Evolutionary conservation across 2,113 vertebrate species (phyloP), one percentile per base, ranked within the genome.

Genomic region (Siniperca chuatsi): DNA sequence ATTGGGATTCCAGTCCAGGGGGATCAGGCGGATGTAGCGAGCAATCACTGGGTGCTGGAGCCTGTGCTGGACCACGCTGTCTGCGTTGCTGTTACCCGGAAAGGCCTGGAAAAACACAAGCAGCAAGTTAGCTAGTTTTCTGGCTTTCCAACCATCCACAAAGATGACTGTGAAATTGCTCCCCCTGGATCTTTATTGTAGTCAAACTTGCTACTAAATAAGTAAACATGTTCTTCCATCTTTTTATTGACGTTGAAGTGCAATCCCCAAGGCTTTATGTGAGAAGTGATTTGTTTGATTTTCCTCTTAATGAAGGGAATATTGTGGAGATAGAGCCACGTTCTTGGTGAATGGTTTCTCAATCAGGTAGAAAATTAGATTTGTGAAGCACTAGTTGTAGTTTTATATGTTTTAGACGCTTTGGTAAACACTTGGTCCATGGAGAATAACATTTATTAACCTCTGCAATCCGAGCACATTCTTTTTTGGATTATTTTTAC

Each of bases 41-140:
- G 91, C 65, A 4, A 92, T 80, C 21, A 88, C 93, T 0, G 65
- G 81, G 5, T 88, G 87, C 86, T 89, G 79, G 20, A 94, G 91
- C 60, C 91, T 87, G 85, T 94, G 85, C 20, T 91, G 89, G 29
- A 94, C 89, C 85, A 94, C 93, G 4, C 85, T 92, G 87, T 94
- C 91, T 64, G 93, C 93, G 10, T 94, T 94, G 6, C 29, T 91
- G 87, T 93, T 93, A 0, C 91, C 92, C 65, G 90, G 75, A 82
- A 93, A 90, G 0, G 80, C 76, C 92, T 93, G 61, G 6, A 73
- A 81, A 29, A 79, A 72, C 18, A 50, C 20, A 67, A 78, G 11
- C 62, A 61, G 15, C 42, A 29, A 10, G 10, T 76, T 52, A 60
- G 15, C 55, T 12, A 0, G 1, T 25, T 73, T 29, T 60, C 40